Evolutionary conservation across 2,113 vertebrate genomes (phyloP).

Genomic region (Arothron firmamentum): DNA sequence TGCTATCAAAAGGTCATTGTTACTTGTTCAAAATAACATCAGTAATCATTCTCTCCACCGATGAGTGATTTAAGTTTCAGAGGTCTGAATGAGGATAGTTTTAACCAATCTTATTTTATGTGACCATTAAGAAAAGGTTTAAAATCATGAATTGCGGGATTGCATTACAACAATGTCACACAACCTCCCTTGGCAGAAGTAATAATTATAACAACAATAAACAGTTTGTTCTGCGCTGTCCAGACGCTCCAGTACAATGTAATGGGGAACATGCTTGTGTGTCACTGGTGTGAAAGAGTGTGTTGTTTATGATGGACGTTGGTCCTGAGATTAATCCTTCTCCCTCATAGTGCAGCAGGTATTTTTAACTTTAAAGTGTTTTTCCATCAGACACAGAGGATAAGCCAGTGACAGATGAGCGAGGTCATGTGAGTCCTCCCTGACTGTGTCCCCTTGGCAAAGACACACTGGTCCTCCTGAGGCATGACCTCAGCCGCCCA

Average conservation of each 20-base stretch:
- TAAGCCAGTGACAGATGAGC: conserved; percentile 66
- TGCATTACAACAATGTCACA: no score
- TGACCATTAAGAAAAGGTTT: no score
- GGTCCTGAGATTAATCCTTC: conserved; percentile 20
- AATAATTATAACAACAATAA: no score
- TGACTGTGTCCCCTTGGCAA: conserved; percentile 15
- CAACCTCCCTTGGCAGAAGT: no score
- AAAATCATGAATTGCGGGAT: no score
- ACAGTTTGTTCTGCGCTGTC: background rate
- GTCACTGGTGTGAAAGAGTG: conserved; percentile 21
- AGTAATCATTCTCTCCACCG: no score
- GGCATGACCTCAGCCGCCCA: conserved; percentile 26
- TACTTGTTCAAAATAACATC: no score
- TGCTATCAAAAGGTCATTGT: no score
- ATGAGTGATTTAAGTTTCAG: no score
- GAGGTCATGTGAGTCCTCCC: conserved; percentile 62
- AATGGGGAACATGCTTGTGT: background rate
- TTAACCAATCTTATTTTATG: no score
- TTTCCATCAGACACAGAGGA: conserved; percentile 55
- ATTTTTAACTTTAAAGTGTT: conserved; percentile 60
- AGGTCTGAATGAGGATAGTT: no score
- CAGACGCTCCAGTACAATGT: background rate
- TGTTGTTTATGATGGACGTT: conserved; percentile 37
- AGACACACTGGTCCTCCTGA: conserved; percentile 11
- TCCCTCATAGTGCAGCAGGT: conserved; percentile 16